Evolutionary conservation across 1,140 invertebrate genomes (phyloP).

Genomic region (Leptinotarsa lineolata): DNA sequence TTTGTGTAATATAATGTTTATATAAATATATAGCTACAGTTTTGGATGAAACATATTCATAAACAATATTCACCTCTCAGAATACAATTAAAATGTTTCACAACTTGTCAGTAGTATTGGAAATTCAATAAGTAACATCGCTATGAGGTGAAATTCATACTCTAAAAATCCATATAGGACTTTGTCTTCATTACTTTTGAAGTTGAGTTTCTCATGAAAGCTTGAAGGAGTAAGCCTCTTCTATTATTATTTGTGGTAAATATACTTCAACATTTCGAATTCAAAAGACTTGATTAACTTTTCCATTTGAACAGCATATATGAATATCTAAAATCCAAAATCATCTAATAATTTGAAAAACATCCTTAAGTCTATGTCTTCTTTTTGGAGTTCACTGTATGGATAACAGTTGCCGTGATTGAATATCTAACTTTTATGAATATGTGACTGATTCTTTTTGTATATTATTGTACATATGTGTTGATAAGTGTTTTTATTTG

Average conservation of each 20-base stretch:
- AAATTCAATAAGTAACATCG: too few species aligned
- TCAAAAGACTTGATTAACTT: too few species aligned
- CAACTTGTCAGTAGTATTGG: too few species aligned
- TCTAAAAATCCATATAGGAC: too few species aligned
- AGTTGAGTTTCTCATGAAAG: too few species aligned
- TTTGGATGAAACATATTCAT: constrained; percentile 35
- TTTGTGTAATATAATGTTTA: constrained; percentile 45
- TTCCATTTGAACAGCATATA: constrained; percentile 23
- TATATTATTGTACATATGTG: constrained; percentile 51
- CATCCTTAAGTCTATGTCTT: constrained; percentile 26
- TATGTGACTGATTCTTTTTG: constrained; percentile 41
- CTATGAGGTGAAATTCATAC: too few species aligned
- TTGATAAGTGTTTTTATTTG: constrained; percentile 45
- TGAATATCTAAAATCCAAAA: constrained; percentile 22
- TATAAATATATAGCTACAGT: constrained; percentile 37
- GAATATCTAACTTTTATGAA: constrained; percentile 24
- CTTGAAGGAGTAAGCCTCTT: too few species aligned
- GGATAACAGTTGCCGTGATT: constrained; percentile 18
- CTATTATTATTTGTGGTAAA: too few species aligned
- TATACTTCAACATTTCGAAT: too few species aligned
- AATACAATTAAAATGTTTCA: too few species aligned
- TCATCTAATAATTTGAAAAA: constrained; percentile 22
- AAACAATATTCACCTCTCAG: constrained; percentile 17
- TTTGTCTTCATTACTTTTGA: too few species aligned
- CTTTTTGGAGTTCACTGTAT: constrained; percentile 14